These are phyloP conservation scores for Drosophila nigritarsus DNA, from an alignment of 2,888 invertebrate species.

Conservation along the genomic window DNA sequence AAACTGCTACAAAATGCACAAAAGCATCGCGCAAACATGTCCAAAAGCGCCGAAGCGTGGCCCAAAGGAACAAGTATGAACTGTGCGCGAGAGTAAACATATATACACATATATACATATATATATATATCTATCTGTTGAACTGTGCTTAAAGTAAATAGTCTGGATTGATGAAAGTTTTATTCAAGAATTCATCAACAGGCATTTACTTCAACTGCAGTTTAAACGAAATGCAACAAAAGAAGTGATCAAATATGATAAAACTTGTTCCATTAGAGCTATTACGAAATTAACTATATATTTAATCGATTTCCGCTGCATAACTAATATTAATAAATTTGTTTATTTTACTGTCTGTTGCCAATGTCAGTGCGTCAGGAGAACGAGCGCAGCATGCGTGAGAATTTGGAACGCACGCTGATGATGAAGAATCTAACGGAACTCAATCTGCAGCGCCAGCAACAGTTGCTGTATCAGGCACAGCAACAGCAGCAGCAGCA, in stretches of 20 bases:
- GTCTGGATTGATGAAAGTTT: conserved; percentile 84
- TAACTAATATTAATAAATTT: background rate
- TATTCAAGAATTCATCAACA: conserved; percentile 83
- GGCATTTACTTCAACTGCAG: conserved; percentile 84
- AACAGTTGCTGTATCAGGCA: conserved; percentile 53
- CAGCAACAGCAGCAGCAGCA: conserved; percentile 51
- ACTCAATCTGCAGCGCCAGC: conserved; percentile 64
- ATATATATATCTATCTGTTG: conserved; percentile 60
- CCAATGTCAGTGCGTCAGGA: conserved; percentile 92
- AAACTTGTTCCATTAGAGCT: conserved; percentile 72
- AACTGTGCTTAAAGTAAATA: conserved; percentile 84
- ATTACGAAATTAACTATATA: background rate
- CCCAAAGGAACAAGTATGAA: background rate
- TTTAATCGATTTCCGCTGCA: background rate
- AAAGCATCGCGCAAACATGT: conserved; percentile 69
- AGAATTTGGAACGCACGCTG: conserved; percentile 88
- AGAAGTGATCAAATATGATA: conserved; percentile 27
- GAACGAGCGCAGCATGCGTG: conserved; percentile 93
- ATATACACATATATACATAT: background rate
- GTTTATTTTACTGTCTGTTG: conserved; percentile 64
- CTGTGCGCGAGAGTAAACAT: background rate
- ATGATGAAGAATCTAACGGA: conserved; percentile 85
- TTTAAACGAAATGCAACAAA: conserved; percentile 80
- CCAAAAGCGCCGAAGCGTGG: conserved; percentile 7
- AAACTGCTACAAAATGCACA: conserved; percentile 81